phyloP scores from a whole-genome alignment of 2,113 vertebrate genomes.

The Psilopsiagon aurifrons region DNA sequence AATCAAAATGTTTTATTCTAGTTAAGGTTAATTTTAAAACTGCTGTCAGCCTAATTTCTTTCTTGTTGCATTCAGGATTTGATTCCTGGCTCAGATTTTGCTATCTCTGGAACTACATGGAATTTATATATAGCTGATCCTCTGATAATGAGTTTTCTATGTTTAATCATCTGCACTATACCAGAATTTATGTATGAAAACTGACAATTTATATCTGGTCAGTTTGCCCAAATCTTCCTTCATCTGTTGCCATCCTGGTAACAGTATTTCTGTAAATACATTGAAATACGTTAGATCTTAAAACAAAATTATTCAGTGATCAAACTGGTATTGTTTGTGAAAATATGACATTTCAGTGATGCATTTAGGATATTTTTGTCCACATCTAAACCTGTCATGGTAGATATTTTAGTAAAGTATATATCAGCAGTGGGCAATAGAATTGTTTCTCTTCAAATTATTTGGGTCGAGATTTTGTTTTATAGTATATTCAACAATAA shows the following conservation, averaged over 20 bases:
- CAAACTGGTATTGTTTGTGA: neutral
- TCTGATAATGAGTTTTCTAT: neutral
- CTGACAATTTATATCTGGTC: neutral
- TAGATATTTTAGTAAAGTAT: neutral
- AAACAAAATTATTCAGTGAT: neutral
- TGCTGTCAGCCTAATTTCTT: neutral
- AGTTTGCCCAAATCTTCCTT: neutral
- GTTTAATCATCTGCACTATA: neutral
- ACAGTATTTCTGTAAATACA: neutral
- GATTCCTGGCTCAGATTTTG: neutral
- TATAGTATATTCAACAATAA: neutral
- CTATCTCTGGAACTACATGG: neutral
- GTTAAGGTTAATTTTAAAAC: neutral
- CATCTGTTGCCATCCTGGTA: neutral
- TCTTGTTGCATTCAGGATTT: neutral
- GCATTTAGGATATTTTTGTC: neutral
- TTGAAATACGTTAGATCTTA: neutral
- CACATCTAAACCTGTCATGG: neutral
- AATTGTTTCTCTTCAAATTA: neutral
- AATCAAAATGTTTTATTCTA: neutral
- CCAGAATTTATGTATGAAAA: neutral
- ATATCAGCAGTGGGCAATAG: neutral
- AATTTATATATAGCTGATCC: neutral
- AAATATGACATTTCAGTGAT: neutral
- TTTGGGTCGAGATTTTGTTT: neutral